Evolutionary conservation across 1,140 invertebrate genomes (phyloP).

Genomic region (Periplaneta americana): DNA sequence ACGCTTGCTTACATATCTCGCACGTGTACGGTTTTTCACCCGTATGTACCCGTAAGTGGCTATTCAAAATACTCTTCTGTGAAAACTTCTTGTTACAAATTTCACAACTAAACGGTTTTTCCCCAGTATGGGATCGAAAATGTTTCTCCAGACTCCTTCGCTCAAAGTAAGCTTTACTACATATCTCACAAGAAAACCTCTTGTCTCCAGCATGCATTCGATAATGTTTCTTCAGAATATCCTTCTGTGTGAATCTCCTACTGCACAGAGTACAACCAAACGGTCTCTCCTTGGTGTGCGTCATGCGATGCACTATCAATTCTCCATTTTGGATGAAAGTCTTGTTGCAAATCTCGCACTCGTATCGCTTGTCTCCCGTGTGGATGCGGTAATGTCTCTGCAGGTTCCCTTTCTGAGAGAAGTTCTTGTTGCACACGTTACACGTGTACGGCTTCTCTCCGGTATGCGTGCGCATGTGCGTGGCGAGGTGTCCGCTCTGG

Average conservation of each 20-base stretch:
- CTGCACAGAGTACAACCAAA: constrained; percentile 44
- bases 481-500: constrained; percentile 10
- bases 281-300: constrained; percentile 29
- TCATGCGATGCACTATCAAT: constrained; percentile 21
- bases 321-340: constrained; percentile 25
- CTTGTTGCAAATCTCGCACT: constrained; percentile 46
- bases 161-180: constrained; percentile 38
- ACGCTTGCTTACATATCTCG: constrained; percentile 41
- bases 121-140: constrained; percentile 24
- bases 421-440: constrained; percentile 51
- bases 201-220: neutral
- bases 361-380: constrained; percentile 35
- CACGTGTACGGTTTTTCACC: constrained; percentile 33
- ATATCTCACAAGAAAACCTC: constrained; percentile 41
- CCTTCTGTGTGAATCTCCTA: constrained; percentile 30
- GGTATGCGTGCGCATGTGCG: constrained; percentile 33
- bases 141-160: constrained; percentile 23
- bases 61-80: neutral
- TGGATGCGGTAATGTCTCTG: constrained; percentile 33
- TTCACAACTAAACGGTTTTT: constrained; percentile 37
- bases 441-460: constrained; percentile 36
- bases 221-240: neutral
- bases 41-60: neutral
- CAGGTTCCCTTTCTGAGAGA: constrained; percentile 35
- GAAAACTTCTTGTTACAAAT: constrained; percentile 42